Evolutionary conservation across 2,113 vertebrate genomes (phyloP), one percentile per base, ranked within the genome.

Genomic region (Holacanthus passer): DNA sequence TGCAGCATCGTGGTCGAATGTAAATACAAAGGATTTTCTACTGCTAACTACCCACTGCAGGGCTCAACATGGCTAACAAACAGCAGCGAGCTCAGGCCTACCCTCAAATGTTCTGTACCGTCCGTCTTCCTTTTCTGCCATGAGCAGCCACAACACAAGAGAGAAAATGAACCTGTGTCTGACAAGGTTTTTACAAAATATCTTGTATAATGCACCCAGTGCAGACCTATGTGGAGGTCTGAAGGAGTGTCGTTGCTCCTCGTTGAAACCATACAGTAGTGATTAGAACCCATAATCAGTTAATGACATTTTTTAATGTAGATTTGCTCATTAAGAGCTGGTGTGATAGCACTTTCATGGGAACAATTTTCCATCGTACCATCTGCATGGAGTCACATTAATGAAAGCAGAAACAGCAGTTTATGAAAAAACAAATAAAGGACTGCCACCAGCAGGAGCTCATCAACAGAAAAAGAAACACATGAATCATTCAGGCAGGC

Each of bases 101-200:
- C 86, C 83, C 81, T 45, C 10, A 77, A 19, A 0, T 11, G 53
- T 6, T 88, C 87, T 16, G 79, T 32, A 63, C 71, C 58, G 13
- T 87, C 82, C 13, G 48, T 59, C 84, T 79, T 92, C 86, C 89
- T 88, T 74, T 92, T 92, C 92, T 91, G 87, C 20, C 6, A 55
- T 37, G 31, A 75, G 58, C 47, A 76, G 73, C 29, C 39, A 53
- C 68, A 67, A 82, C 65, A 45, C 35, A 47, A 70, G 20, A 86
- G 5, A 60, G 39, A 73, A 27, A 32, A 32, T 32, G 0, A n/a
- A 69, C 5, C 73, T 0, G 1, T 19, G n/a, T 45, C 27, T 79
- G 19, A 53, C 13, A 0, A 19, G 55, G 16, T 17, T 17, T 29
- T 55, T 27, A 27, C 2, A 13, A 13, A 53, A 31, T 32, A 19